A percentile compares a stretch with the other conserved stretches of the same genome.
Evolutionary conservation across 2,888 invertebrate species (phyloP).

Genomic region (Selenia dentaria): DNA sequence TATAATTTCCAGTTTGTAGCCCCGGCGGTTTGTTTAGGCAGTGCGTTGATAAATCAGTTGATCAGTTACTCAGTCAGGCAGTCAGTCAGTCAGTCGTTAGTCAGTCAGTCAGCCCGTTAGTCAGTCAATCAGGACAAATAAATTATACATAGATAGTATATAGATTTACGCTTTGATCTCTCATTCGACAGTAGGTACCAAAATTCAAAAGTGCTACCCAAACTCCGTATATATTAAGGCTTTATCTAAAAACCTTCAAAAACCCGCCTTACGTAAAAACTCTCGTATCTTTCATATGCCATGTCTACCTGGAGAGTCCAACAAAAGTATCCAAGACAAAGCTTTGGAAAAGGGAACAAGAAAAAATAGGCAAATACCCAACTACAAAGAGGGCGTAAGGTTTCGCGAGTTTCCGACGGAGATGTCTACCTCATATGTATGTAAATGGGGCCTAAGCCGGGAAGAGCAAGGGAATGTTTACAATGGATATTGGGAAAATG

Average conservation of each 20-base stretch:
- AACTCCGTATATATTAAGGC: too few relatives aligned
- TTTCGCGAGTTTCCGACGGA: slow-evolving; percentile 15
- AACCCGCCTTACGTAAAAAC: background rate
- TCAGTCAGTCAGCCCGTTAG: too few relatives aligned
- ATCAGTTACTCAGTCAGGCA: too few relatives aligned
- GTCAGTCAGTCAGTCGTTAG: too few relatives aligned
- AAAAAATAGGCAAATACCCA: slow-evolving; percentile 19
- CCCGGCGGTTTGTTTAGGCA: too few relatives aligned
- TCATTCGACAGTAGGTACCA: too few relatives aligned
- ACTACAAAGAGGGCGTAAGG: slow-evolving; percentile 27
- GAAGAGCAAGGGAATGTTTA: slow-evolving; percentile 16
- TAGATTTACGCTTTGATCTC: too few relatives aligned
- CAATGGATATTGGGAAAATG: background rate
- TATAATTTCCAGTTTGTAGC: too few relatives aligned
- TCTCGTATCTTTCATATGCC: slow-evolving; percentile 4
- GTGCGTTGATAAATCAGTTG: too few relatives aligned
- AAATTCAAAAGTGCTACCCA: too few relatives aligned
- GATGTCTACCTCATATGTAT: slow-evolving; percentile 37
- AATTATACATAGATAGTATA: too few relatives aligned
- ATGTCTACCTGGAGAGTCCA: slow-evolving; percentile 8
- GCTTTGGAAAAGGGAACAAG: slow-evolving; percentile 6
- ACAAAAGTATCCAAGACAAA: slow-evolving; percentile 20
- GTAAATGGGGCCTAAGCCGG: slow-evolving; percentile 34
- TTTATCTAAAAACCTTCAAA: background rate
- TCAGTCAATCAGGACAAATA: too few relatives aligned